A percentile compares a stretch with the other conserved stretches of the same genome.
phyloP scores from a whole-genome alignment of 2,888 invertebrate genomes.

The Colletes collaris region DNA sequence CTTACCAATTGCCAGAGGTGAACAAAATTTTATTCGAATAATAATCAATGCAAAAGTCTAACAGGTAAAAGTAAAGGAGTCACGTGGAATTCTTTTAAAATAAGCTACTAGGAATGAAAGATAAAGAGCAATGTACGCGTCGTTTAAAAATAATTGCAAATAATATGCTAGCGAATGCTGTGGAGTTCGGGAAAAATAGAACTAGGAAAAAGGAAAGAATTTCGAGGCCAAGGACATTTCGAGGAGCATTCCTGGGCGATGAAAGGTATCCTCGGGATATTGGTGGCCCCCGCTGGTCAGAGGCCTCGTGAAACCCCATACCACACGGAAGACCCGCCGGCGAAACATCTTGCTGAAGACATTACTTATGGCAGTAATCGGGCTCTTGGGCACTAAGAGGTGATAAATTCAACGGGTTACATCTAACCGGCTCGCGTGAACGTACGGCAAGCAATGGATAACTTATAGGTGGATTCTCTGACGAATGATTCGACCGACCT shows the following conservation, averaged over 20 bases:
- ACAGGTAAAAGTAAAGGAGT: too few relatives aligned
- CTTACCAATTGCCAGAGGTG: too few relatives aligned
- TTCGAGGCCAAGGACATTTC: conserved; percentile 44
- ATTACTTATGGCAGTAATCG: conserved; percentile 74
- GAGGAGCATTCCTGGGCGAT: conserved; percentile 31
- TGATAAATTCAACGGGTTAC: conserved; percentile 76
- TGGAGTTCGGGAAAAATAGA: background rate
- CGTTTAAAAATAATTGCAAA: too few relatives aligned
- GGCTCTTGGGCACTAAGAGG: conserved; percentile 70
- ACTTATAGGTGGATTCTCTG: conserved; percentile 71
- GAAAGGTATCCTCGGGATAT: conserved; percentile 58
- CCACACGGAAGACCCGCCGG: conserved; percentile 66
- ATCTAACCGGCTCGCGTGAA: conserved; percentile 69
- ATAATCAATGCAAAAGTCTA: too few relatives aligned
- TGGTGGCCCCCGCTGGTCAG: conserved; percentile 49
- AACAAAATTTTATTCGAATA: too few relatives aligned
- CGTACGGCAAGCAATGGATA: conserved; percentile 65
- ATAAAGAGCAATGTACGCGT: too few relatives aligned
- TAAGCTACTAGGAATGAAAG: too few relatives aligned
- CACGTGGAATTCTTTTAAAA: too few relatives aligned
- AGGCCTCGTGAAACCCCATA: conserved; percentile 45
- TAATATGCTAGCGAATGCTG: too few relatives aligned
- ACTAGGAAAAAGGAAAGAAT: conserved; percentile 5
- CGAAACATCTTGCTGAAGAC: conserved; percentile 73
- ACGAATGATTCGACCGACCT: conserved; percentile 62